A percentile compares a stretch with the other conserved stretches of the same genome.
phyloP scores from a whole-genome alignment of 2,797 vertebrate species.

The Oceanodroma leucorhoa region DNA sequence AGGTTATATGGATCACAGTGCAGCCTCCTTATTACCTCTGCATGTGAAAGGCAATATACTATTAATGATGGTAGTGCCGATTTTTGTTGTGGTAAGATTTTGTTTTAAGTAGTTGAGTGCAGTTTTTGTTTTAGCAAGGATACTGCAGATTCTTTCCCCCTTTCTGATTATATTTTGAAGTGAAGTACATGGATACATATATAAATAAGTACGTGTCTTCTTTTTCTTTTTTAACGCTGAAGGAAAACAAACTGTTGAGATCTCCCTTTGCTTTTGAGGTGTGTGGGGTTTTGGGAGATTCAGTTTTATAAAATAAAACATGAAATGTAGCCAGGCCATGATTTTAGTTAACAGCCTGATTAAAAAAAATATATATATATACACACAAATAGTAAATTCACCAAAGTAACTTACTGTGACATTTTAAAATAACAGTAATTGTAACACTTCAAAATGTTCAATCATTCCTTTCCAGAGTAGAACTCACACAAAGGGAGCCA shows the following conservation, averaged over 20 bases:
- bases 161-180: not conserved
- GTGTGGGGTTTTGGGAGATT: not conserved
- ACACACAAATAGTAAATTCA: not conserved
- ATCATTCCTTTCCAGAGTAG: not conserved
- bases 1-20: not conserved
- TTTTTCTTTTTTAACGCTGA: not conserved
- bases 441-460: not conserved
- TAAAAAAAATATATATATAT: not conserved
- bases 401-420: not conserved
- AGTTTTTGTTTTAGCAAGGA: not conserved
- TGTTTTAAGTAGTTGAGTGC: not conserved
- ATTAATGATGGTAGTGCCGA: not conserved
- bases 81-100: not conserved
- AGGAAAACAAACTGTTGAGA: not conserved
- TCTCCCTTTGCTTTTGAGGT: not conserved
- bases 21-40: not conserved
- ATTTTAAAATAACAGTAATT: not conserved
- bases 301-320: not conserved
- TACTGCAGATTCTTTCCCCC: not conserved
- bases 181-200: not conserved
- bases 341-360: not conserved
- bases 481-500: not conserved
- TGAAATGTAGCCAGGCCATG: not conserved
- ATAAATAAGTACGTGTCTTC: not conserved
- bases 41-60: slow-evolving; percentile 8